phyloP scores from a whole-genome alignment of 2,113 vertebrate species.

The Syngnathus typhle region DNA sequence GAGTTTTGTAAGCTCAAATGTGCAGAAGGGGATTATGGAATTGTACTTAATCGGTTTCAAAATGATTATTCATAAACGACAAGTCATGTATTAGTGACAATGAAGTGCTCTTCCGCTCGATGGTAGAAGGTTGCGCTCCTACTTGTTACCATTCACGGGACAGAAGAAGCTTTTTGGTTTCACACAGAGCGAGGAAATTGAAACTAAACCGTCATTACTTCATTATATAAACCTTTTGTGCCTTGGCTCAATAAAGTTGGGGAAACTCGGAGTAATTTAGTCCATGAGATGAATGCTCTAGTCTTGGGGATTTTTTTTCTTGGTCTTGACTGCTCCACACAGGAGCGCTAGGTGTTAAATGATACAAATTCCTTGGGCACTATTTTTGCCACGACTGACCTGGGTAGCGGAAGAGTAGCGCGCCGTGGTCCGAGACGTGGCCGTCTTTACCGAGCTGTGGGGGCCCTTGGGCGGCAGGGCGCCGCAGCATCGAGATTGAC shows the following conservation, averaged over 20 bases:
- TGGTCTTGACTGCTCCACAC: no score
- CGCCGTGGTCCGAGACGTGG: constrained; percentile 86
- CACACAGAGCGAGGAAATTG: no score
- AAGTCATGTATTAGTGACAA: background rate
- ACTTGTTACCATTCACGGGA: background rate
- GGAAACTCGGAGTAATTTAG: background rate
- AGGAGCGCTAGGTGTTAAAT: no score
- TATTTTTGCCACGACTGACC: constrained; percentile 60
- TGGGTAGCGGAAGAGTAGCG: constrained; percentile 97
- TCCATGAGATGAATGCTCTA: no score
- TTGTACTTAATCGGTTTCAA: background rate
- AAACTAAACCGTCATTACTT: no score
- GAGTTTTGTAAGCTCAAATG: background rate
- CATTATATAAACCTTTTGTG: background rate
- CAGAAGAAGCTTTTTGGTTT: no score
- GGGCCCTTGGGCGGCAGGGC: constrained; percentile 85
- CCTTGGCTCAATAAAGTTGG: background rate
- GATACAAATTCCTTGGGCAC: no score
- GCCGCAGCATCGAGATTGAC: constrained; percentile 91
- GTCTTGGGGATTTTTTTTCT: no score
- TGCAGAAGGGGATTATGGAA: background rate
- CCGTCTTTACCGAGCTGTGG: constrained; percentile 87
- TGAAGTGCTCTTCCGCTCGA: background rate
- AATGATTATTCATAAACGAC: background rate
- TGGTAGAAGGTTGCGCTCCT: background rate